These are phyloP conservation scores for Cottus gobio DNA, from an alignment of 2,113 vertebrate genomes.

Conservation along the genomic window DNA sequence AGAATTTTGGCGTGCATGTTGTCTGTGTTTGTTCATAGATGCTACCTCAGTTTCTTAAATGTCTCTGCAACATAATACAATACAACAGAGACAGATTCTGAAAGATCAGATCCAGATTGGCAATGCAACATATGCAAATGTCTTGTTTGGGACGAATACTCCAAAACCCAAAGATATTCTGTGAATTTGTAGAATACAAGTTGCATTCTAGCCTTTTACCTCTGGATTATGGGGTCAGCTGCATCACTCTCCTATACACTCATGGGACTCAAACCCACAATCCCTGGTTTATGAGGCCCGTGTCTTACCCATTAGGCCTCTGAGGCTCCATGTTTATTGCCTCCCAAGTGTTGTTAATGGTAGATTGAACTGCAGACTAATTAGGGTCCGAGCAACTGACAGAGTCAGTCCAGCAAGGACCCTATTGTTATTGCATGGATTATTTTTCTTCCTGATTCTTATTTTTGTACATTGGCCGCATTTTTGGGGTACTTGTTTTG, in stretches of 20 bases:
- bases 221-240: neutral
- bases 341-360: neutral
- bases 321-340: conserved; percentile 33
- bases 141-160: neutral
- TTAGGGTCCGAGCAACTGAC: too few species aligned
- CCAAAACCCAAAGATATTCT: neutral
- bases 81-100: neutral
- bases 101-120: neutral
- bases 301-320: conserved; percentile 79
- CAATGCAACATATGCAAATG: neutral
- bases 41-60: neutral
- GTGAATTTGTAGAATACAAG: too few species aligned
- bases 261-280: conserved; percentile 54
- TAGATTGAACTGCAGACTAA: too few species aligned
- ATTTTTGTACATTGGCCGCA: too few species aligned
- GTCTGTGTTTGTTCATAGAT: neutral
- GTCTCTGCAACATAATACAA: neutral
- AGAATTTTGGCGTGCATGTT: neutral
- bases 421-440: too few species aligned
- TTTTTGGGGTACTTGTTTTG: too few species aligned
- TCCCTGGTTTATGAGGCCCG: conserved; percentile 74
- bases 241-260: neutral
- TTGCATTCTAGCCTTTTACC: neutral
- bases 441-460: too few species aligned
- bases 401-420: too few species aligned